Evolutionary conservation across 2,797 vertebrate genomes (phyloP), one percentile per base, ranked within the genome.

Genomic region (Urophycis tenuis): DNA sequence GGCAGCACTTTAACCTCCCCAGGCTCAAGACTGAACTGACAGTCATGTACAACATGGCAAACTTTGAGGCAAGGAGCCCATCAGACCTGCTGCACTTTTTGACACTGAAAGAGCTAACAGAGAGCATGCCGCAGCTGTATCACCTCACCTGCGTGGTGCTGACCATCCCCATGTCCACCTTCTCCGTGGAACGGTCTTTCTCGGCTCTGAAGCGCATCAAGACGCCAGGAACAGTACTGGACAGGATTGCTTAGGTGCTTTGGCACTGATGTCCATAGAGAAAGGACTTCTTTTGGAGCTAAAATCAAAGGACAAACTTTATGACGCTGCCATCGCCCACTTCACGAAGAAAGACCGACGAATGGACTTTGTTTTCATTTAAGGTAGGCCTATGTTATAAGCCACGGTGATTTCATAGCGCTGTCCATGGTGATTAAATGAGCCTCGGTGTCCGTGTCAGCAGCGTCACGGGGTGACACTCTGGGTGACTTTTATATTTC

Each of bases 111-210:
- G 45, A n/a, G 32, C 71, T 73, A 6, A 77, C 12, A 1, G 33
- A 78, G 29, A 74, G 72, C 36, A 19, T 78, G 77, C 72, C 34
- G 11, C 77, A 78, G 32, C 72, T 78, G 2, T 70, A 78, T 31
- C 34, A 14, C 5, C 31, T 78, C 49, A 70, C 35, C 2, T 78
- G 77, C 35, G 34, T 74, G 17, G 77, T 74, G 15, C 15, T 78
- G 8, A 74, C 73, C 36, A 45, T 70, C 71, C 76, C 45, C 6
- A 31, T 72, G 69, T 72, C 70, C 19, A 72, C 76, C 0, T 36
- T 70, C 39, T 70, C 77, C 6, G 53, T 78, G n/a, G 73, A 74
- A 25, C 12, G 60, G 17, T 31, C 77, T 2, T 74, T 45, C 73
- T 74, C 77, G 9, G 53, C 72, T 0, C 73, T 78, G 35, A 74